Percentiles rank a stretch among this genome's conserved stretches.
Evolutionary conservation across 2,888 invertebrate species (phyloP).

Genomic region (Allygus modestus): DNA sequence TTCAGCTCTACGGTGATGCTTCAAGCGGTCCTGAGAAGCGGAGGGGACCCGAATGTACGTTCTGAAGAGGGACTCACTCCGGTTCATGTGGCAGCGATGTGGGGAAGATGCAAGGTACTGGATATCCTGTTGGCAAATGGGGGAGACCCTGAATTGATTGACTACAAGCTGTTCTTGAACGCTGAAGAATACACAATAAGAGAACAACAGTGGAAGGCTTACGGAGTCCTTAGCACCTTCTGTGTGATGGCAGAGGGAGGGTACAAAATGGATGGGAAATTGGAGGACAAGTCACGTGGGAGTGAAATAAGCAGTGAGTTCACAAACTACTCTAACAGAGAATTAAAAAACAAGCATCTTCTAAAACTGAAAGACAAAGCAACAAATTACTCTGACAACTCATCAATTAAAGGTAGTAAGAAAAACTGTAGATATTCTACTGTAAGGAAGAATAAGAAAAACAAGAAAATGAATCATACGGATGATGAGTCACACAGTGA

Average conservation of each 20-base stretch:
- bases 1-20: conserved; percentile 15
- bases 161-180: conserved; percentile 81
- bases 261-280: not conserved
- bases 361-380: not conserved
- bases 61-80: conserved; percentile 90
- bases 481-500: not conserved
- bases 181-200: conserved; percentile 86
- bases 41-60: conserved; percentile 70
- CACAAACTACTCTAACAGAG: not conserved
- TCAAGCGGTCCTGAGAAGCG: conserved; percentile 19
- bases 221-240: not conserved
- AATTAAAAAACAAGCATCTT: not conserved
- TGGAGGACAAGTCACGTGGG: not conserved
- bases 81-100: conserved; percentile 91
- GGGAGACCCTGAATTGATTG: conserved; percentile 83
- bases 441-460: not conserved
- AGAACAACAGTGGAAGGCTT: conserved; percentile 82
- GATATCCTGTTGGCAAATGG: conserved; percentile 86
- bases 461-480: not conserved
- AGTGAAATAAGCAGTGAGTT: not conserved
- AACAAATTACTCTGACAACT: conserved; percentile 1
- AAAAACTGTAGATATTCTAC: not conserved
- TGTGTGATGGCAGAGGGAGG: not conserved
- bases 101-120: conserved; percentile 85
- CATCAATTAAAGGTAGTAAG: not conserved